Evolutionary conservation across 2,797 vertebrate genomes (phyloP), one percentile per base, ranked within the genome.

Genomic region (Leptodactylus fallax): DNA sequence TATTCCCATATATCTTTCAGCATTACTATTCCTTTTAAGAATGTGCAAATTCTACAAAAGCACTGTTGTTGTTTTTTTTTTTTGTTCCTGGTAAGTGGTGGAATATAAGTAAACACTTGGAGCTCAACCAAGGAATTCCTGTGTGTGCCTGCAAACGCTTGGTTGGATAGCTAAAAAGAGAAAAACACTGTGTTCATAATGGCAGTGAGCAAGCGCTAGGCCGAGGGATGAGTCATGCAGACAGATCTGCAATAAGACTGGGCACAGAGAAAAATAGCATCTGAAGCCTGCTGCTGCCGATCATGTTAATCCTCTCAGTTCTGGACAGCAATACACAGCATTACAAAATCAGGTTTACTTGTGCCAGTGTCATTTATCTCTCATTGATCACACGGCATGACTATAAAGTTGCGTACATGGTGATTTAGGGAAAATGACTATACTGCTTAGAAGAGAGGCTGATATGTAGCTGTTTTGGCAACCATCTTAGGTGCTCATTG

Each of bases 51-150:
- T 88, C 74, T 84, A 67, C 60, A 84, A 84, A 84, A 71, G 53
- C 76, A 8, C 55, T 88, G 25, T 72, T 77, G 23, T 51, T 8
- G 51, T 1, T 8, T 58, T 87, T 63, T 79, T 63, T 81, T 80
- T 17, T n/a, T 55, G 67, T 81, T 88, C 87, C 82, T 88, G 56
- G 87, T 80, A 79, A 88, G 82, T 79, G 45, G 63, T 16, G 36
- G 63, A 81, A 72, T 85, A 60, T 58, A 88, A 88, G 87, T 85
- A 85, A 88, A 88, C 82, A 80, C 82, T 88, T 88, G 87, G 87
- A 88, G n/a, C 67, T 53, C 23, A 69, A 88, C 82, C 87, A 88
- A 79, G 77, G 87, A 85, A 85, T 88, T 88, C 87, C 87, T 84
- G 47, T 84, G 74, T 84, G 81, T 78, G 74, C 81, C 78, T 80